Conservation (phyloP, 1,140 invertebrate genomes). For the Portunus trituberculatus region DNA sequence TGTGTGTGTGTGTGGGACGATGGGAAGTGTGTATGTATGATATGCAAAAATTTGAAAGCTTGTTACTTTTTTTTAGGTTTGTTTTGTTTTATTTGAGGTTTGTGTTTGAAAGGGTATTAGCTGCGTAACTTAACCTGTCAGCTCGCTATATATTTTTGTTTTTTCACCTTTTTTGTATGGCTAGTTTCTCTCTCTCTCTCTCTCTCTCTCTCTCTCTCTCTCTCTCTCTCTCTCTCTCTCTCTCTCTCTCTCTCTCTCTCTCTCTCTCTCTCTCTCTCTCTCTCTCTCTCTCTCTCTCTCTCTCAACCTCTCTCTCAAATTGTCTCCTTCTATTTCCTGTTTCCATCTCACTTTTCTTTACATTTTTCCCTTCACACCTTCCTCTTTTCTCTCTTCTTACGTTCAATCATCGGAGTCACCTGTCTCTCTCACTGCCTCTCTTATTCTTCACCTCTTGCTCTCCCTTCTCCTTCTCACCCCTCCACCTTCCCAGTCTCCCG, state of each 20-base stretch:
- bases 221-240: background rate
- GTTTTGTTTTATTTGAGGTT: no score
- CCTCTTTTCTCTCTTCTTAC: background rate
- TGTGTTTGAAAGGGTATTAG: no score
- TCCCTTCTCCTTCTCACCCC: background rate
- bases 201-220: background rate
- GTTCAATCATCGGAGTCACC: background rate
- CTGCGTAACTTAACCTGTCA: background rate
- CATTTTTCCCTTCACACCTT: background rate
- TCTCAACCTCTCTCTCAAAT: background rate
- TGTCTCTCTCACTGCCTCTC: background rate
- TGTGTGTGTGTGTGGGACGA: background rate
- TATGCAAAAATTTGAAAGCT: background rate
- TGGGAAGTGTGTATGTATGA: background rate
- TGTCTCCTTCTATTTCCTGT: background rate
- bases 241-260: background rate
- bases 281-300: slow-evolving; percentile 20
- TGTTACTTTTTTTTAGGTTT: background rate
- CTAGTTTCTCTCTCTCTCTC: background rate
- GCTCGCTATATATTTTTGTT: background rate
- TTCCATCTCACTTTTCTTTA: background rate
- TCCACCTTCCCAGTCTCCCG: background rate
- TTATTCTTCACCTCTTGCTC: background rate
- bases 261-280: background rate
- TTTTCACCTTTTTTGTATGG: background rate